Evolutionary conservation across 2,113 vertebrate genomes (phyloP).

Genomic region (Phalacrocorax pelagicus): DNA sequence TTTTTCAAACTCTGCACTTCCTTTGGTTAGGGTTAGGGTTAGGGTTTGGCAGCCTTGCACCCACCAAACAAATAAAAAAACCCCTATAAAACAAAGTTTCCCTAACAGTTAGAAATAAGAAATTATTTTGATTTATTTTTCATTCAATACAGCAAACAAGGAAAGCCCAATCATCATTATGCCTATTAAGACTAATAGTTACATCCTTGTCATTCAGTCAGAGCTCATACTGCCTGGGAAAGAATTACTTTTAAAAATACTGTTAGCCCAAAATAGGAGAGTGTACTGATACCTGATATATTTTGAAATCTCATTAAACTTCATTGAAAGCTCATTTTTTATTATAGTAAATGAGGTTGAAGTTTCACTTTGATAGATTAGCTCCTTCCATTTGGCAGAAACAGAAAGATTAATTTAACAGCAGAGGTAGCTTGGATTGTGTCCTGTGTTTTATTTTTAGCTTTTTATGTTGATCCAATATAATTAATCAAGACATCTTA

Average conservation of each 20-base stretch:
- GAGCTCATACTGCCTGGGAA: neutral
- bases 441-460: neutral
- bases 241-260: neutral
- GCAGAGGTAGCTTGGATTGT: neutral
- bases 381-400: slow-evolving; percentile 1
- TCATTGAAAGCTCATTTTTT: slow-evolving; percentile 15
- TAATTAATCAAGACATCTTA: neutral
- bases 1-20: neutral
- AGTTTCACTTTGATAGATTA: slow-evolving; percentile 21
- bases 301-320: slow-evolving; percentile 22
- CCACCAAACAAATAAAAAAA: neutral
- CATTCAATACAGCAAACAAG: neutral
- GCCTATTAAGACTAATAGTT: neutral
- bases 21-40: neutral
- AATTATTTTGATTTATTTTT: neutral
- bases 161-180: neutral
- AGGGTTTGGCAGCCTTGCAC: neutral
- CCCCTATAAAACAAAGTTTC: accelerated
- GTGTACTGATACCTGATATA: neutral
- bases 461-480: neutral
- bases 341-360: neutral
- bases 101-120: neutral
- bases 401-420: neutral
- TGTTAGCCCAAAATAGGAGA: neutral
- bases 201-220: neutral